Conservation (phyloP, 2,888 invertebrate species). For the Lasioglossum villosulum region DNA sequence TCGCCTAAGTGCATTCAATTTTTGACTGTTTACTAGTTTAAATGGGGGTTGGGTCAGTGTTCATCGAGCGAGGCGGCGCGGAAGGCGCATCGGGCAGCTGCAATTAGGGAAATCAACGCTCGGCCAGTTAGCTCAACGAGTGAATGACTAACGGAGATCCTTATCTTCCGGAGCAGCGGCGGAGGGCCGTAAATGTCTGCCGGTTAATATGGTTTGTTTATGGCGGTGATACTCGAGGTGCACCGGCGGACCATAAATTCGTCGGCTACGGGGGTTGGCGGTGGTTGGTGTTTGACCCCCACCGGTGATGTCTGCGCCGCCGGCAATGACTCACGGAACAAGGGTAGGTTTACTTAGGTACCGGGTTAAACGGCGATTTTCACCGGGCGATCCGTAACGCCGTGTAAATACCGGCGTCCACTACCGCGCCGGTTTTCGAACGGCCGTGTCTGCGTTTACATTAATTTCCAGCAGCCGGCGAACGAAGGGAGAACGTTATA, state of each 20-base stretch:
- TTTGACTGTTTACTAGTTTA: background rate
- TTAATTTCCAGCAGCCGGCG: conserved; percentile 29
- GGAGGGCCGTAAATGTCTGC: conserved; percentile 60
- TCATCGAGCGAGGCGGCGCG: background rate
- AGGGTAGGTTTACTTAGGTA: conserved; percentile 63
- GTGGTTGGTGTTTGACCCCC: conserved; percentile 54
- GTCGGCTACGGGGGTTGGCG: conserved; percentile 47
- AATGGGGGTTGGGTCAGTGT: background rate
- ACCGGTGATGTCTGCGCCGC: conserved; percentile 46
- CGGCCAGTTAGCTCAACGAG: conserved; percentile 70
- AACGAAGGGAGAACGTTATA: conserved; percentile 21
- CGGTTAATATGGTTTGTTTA: conserved; percentile 80
- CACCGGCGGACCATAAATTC: conserved; percentile 73
- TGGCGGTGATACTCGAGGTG: conserved; percentile 74
- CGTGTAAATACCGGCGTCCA: conserved; percentile 54
- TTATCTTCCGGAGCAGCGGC: conserved; percentile 60
- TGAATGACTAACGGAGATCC: conserved; percentile 79
- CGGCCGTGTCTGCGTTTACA: conserved; percentile 46
- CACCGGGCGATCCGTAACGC: conserved; percentile 48
- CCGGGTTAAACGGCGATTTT: conserved; percentile 61
- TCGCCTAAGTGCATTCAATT: background rate
- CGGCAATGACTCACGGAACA: conserved; percentile 63
- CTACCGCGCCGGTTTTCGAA: background rate
- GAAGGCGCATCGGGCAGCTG: conserved; percentile 52
- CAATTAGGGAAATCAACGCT: conserved; percentile 76